These are phyloP conservation scores for Pogona vitticeps DNA, from an alignment of 2,113 vertebrate genomes.

Conservation along the genomic window DNA sequence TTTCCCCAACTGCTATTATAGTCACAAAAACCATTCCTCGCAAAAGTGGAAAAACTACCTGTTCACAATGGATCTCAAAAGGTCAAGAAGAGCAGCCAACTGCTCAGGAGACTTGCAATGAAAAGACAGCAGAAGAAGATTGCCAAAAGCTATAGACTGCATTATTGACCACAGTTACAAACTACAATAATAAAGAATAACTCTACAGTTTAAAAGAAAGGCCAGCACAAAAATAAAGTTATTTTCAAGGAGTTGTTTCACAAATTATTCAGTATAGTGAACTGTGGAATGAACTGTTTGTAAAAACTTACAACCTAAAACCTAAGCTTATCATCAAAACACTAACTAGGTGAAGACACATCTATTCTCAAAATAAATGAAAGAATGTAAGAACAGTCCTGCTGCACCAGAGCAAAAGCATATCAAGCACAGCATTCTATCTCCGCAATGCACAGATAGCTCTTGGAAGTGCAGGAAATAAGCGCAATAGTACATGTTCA, in stretches of 20 bases:
- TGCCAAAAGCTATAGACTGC: slow-evolving; percentile 58
- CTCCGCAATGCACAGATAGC: neutral
- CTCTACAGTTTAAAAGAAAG: slow-evolving; percentile 52
- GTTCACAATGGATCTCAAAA: slow-evolving; percentile 49
- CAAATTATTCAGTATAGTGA: neutral
- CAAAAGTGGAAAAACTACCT: slow-evolving; percentile 10
- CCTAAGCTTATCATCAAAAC: neutral
- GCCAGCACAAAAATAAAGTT: slow-evolving; percentile 1
- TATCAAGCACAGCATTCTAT: neutral
- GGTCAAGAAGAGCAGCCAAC: slow-evolving; percentile 49
- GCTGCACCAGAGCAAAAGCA: neutral
- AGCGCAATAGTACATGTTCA: neutral
- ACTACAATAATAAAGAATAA: slow-evolving; percentile 62
- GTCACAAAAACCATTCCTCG: neutral
- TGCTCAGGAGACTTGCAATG: slow-evolving; percentile 48
- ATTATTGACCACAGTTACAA: slow-evolving; percentile 47
- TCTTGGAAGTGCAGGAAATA: neutral
- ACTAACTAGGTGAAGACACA: neutral
- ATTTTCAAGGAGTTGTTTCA: neutral
- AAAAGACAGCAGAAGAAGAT: slow-evolving; percentile 58
- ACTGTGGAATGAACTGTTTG: no score
- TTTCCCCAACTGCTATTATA: slow-evolving; percentile 19
- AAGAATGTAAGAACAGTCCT: no score
- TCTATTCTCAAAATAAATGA: no score
- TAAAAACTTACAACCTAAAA: neutral